Evolutionary conservation across 2,113 vertebrate species (phyloP).

Genomic region (Chitala chitala): DNA sequence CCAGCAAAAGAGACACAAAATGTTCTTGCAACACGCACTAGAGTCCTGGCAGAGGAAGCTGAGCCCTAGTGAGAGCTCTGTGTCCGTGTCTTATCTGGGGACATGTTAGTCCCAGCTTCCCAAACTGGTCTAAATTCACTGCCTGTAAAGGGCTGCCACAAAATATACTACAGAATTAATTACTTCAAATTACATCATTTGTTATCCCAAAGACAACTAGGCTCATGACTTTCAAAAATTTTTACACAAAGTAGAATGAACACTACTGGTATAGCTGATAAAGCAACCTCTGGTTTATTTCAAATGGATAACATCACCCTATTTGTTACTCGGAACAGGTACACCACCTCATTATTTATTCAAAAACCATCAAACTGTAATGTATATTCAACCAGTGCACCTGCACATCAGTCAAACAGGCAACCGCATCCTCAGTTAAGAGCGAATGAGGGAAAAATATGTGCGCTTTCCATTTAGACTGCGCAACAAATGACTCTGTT

Average conservation of each 20-base stretch:
- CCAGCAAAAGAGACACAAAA: neutral
- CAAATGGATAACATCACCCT: neutral
- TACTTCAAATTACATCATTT: slow-evolving; percentile 2
- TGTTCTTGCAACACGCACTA: slow-evolving; percentile 9
- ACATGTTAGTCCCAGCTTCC: neutral
- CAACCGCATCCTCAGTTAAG: neutral
- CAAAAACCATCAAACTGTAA: slow-evolving; percentile 8
- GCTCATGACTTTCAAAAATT: no score
- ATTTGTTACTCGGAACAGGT: neutral
- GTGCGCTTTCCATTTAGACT: neutral
- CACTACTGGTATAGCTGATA: neutral
- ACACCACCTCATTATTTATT: neutral
- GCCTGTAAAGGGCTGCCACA: slow-evolving; percentile 23
- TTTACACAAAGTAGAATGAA: no score
- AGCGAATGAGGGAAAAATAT: neutral
- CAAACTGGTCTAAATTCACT: neutral
- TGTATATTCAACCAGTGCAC: neutral
- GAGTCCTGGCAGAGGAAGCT: no score
- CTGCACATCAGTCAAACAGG: neutral
- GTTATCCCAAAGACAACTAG: slow-evolving; percentile 28
- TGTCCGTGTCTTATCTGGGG: neutral
- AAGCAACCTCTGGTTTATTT: neutral
- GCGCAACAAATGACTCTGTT: neutral
- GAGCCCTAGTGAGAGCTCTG: no score
- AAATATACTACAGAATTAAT: slow-evolving; percentile 16